Base-by-base conservation (phyloP, 2,797 vertebrate species). In the Acanthurus lineatus region DNA sequence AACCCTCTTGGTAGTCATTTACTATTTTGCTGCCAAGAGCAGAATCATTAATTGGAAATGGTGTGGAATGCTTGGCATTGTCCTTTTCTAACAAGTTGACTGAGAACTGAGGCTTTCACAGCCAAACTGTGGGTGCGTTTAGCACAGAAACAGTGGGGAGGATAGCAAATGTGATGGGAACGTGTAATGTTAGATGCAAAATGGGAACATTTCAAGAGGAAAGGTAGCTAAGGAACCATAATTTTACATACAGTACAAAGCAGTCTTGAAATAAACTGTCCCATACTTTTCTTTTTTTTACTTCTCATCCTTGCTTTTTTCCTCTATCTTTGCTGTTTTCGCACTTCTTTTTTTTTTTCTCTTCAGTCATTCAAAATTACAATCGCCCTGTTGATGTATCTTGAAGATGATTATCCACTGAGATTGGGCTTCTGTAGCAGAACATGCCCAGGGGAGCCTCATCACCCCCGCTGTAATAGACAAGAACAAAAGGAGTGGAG, bases 41-140 rank as follows among this genome's bases (percentile, higher is more conserved):
- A 69, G 87, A 84, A 92, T 91, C 91, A 92, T 93, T 94, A 91
- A 94, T 93, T 92, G 91, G 93, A 93, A 93, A 93, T 89, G 84
- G 87, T 93, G 90, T 86, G 84, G 90, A 93, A 89, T 89, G 85
- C 87, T 93, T 94, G 92, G 90, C 90, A 82, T 86, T 88, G 84
- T 59, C 79, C 74, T 88, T 89, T 89, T 87, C 86, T 91, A 89
- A 90, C 85, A 91, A 93, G 89, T 89, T 91, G 87, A 91, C 91
- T 82, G 80, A 88, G 82, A 91, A 88, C 45, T 51, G 60, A 78
- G 65, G 82, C 58, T 77, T 85, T 90, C 71, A 5, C 77, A 85
- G 87, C 84, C 88, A 91, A 90, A 89, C 88, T 86, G 86, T 83
- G 86, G 87, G 81, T 78, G 83, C 52, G 69, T 86, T 86, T 16